phyloP scores from a whole-genome alignment of 2,888 invertebrate species.

The Tetramorium bicarinatum region DNA sequence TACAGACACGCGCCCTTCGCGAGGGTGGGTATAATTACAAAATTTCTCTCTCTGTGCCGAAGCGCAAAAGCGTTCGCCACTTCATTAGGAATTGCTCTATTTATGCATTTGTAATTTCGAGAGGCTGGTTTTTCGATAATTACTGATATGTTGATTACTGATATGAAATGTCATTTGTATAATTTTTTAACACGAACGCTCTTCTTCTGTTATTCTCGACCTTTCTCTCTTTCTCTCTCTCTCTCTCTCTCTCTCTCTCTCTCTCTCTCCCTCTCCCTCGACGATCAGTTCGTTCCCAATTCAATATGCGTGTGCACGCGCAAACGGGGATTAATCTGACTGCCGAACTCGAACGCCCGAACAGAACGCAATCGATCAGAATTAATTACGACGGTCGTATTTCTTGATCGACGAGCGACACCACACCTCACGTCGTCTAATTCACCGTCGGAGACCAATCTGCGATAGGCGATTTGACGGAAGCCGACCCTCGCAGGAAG shows the following conservation, averaged over 20 bases:
- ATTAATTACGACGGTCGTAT: constrained; percentile 67
- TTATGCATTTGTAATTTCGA: neutral
- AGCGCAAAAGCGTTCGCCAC: neutral
- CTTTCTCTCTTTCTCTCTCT: neutral
- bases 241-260: neutral
- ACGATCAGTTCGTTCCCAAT: neutral
- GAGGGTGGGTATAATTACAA: neutral
- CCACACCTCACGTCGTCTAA: constrained; percentile 38
- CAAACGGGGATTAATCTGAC: constrained; percentile 56
- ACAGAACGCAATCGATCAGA: constrained; percentile 67
- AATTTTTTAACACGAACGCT: neutral
- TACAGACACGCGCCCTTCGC: neutral
- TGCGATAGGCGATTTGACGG: constrained; percentile 57
- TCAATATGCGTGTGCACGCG: constrained; percentile 1
- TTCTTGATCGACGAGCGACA: constrained; percentile 57
- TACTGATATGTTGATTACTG: neutral
- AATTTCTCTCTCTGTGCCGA: neutral
- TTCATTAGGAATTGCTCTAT: neutral
- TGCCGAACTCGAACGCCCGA: constrained; percentile 50
- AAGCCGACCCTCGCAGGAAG: constrained; percentile 26
- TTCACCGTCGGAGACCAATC: constrained; percentile 59
- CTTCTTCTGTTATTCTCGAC: neutral
- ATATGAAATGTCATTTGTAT: neutral
- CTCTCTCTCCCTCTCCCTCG: neutral
- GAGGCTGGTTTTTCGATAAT: neutral